Conservation (phyloP, 2,113 vertebrate genomes). For the Malurus alboscapulatus region DNA sequence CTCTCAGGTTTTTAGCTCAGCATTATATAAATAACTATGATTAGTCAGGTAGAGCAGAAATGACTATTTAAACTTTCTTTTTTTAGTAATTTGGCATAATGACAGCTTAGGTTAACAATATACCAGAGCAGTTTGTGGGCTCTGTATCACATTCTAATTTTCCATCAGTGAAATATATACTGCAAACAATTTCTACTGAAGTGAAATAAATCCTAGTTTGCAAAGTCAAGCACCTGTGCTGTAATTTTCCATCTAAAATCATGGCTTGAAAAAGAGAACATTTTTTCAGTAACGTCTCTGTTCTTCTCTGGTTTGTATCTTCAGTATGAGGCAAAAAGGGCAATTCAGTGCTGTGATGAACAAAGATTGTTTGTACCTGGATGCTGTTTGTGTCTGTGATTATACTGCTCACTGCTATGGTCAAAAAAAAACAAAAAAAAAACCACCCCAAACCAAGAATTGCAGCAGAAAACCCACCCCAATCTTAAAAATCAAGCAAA, state of each 20-base stretch:
- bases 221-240: slow-evolving; percentile 33
- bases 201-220: slow-evolving; percentile 33
- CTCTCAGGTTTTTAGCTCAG: slow-evolving; percentile 25
- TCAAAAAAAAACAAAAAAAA: slow-evolving; percentile 1
- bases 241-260: slow-evolving; percentile 55
- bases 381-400: background rate
- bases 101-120: slow-evolving; percentile 47
- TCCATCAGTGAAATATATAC: slow-evolving; percentile 29
- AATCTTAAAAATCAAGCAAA: background rate
- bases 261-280: slow-evolving; percentile 7
- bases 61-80: slow-evolving; percentile 18
- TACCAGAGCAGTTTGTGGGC: background rate
- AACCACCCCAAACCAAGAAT: background rate
- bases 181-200: slow-evolving; percentile 26
- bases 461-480: background rate
- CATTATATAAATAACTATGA: slow-evolving; percentile 50
- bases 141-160: slow-evolving; percentile 35
- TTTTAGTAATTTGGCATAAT: slow-evolving; percentile 23
- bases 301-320: slow-evolving; percentile 45
- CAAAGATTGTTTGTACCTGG: slow-evolving; percentile 9
- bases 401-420: slow-evolving; percentile 37
- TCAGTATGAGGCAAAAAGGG: slow-evolving; percentile 22
- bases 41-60: slow-evolving; percentile 29
- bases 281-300: slow-evolving; percentile 20
- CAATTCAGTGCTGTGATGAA: background rate